A percentile compares a stretch with the other conserved stretches of the same genome.
Evolutionary conservation across 2,888 invertebrate genomes (phyloP).

Genomic region (Resseliella maxima): DNA sequence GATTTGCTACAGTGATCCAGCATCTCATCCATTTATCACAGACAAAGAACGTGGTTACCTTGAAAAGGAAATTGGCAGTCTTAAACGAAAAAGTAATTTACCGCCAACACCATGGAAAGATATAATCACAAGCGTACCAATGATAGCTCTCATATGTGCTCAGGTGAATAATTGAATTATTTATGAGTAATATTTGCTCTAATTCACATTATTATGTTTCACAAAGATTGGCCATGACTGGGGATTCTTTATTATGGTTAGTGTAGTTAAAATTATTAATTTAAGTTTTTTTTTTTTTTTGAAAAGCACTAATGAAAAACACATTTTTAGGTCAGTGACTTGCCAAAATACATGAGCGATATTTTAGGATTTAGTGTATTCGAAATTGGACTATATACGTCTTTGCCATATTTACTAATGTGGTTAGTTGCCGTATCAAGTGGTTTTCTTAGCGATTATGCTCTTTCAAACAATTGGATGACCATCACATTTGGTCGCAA

Average conservation of each 20-base stretch:
- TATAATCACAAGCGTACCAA: conserved; percentile 76
- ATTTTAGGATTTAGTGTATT: conserved; percentile 72
- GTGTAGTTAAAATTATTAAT: too few relatives aligned
- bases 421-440: conserved; percentile 72
- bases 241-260: conserved; percentile 76
- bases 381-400: conserved; percentile 72
- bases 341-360: conserved; percentile 74
- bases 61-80: conserved; percentile 73
- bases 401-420: conserved; percentile 73
- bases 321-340: too few relatives aligned
- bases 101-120: conserved; percentile 78
- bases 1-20: conserved; percentile 77
- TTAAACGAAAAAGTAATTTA: conserved; percentile 69
- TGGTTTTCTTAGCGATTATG: conserved; percentile 77
- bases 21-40: conserved; percentile 79
- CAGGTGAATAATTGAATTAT: not conserved
- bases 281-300: too few relatives aligned
- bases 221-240: conserved; percentile 68
- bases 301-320: too few relatives aligned
- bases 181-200: too few relatives aligned
- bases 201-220: not conserved
- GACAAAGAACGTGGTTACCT: conserved; percentile 77
- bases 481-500: conserved; percentile 72
- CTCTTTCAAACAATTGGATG: conserved; percentile 72
- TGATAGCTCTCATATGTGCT: conserved; percentile 72